phyloP scores from a whole-genome alignment of 2,888 invertebrate species.

The Chrysodeixis includens region DNA sequence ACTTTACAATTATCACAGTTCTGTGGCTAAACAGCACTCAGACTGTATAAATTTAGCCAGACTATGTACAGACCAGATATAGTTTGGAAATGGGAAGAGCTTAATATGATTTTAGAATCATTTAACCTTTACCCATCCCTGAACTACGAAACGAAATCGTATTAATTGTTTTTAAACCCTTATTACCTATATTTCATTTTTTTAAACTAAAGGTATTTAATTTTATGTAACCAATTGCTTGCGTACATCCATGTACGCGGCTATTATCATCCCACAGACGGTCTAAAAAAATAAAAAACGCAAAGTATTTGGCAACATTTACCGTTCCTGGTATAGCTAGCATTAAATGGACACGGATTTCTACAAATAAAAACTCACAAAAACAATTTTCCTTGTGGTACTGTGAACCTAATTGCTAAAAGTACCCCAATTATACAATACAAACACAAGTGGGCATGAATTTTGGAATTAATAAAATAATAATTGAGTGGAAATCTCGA shows the following conservation, averaged over 20 bases:
- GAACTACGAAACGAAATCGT: too few relatives aligned
- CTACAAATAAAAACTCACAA: constrained; percentile 17
- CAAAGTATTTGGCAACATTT: background rate
- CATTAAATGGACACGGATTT: background rate
- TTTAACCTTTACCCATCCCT: too few relatives aligned
- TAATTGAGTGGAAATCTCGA: constrained; percentile 57
- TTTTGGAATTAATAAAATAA: constrained; percentile 56
- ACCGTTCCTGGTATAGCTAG: background rate
- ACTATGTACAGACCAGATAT: background rate
- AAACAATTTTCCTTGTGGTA: constrained; percentile 30
- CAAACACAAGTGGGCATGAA: constrained; percentile 45
- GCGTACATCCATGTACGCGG: too few relatives aligned
- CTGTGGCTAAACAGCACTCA: background rate
- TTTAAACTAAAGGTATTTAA: too few relatives aligned
- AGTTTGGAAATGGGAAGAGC: background rate
- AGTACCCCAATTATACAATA: constrained; percentile 46
- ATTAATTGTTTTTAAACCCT: too few relatives aligned
- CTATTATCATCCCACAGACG: too few relatives aligned
- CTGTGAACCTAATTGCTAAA: constrained; percentile 29
- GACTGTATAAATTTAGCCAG: background rate
- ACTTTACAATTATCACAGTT: background rate
- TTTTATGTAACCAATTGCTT: too few relatives aligned
- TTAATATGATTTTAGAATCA: too few relatives aligned
- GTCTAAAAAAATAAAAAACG: background rate
- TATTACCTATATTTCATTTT: too few relatives aligned